Evolutionary conservation across 2,113 vertebrate species (phyloP), one percentile per base, ranked within the genome.

Genomic region (Caranx melampygus): DNA sequence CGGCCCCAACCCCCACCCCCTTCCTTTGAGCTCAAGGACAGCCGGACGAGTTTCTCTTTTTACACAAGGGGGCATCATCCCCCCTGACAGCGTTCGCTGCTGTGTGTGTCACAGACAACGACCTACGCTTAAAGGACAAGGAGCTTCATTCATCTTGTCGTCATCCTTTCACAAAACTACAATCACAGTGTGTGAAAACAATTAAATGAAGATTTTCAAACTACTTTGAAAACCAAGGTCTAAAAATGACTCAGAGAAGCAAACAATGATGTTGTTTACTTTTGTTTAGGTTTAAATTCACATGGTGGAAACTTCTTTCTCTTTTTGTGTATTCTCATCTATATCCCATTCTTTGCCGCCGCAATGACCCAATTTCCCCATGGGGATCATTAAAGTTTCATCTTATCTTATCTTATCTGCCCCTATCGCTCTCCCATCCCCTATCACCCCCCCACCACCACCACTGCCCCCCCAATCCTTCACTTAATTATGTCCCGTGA

Each of bases 401-500:
- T 92, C 87, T 87, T 86, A 89, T 91, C 87, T 85, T 80, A 80
- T 86, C 90, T 84, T 82, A 86, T 93, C 85, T 84, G 72, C 70
- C 74, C 78, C 85, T 12, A 87, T 85, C 88, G 79, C 69, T 77
- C 75, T 67, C 81, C 52, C 62, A 65, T 61, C 54, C 64, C 77
- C 61, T 18, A 79, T 78, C 72, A 70, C 75, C 72, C 66, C 73
- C 77, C 75, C 72, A 62, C 45, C 51, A 44, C 70, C 40, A 44
- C 40, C 21, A 3, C 64, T 26, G 62, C 67, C 79, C 73, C 63
- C 81, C 69, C 82, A 81, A 85, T 75, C 87, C 72, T 78, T 84
- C 82, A 78, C 86, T 91, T 93, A 94, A 94, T 94, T 91, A 94
- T 90, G 88, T 91, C 90, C 87, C 64, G 61, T 89, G 87, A 93